phyloP scores from a whole-genome alignment of 1,140 invertebrate species.

The Diorhabda elongata region DNA sequence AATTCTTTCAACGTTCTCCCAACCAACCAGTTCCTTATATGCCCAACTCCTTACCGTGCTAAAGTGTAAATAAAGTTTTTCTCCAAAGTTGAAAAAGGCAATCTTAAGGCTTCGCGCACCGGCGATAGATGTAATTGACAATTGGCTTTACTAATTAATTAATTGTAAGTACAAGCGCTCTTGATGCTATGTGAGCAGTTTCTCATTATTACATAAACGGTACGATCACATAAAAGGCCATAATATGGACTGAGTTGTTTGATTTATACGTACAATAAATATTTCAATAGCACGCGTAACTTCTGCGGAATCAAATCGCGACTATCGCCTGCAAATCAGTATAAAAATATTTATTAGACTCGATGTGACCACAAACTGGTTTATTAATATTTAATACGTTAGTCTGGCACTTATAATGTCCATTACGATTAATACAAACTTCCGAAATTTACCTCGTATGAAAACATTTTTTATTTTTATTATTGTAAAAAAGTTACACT shows the following conservation, averaged over 20 bases:
- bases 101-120: conserved; percentile 16
- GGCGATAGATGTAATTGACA: conserved; percentile 35
- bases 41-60: conserved; percentile 20
- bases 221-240: conserved; percentile 11
- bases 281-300: conserved; percentile 18
- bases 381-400: no score
- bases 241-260: conserved; percentile 14
- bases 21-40: conserved; percentile 23
- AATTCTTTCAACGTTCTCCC: conserved; percentile 18
- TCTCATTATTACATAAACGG: conserved; percentile 22
- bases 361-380: no score
- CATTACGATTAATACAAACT: no score
- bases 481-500: no score
- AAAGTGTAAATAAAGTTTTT: conserved; percentile 39
- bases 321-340: background rate
- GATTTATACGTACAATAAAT: conserved; percentile 20
- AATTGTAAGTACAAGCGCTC: conserved; percentile 31
- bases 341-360: no score
- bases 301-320: conserved; percentile 16
- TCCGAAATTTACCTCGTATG: no score
- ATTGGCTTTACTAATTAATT: conserved; percentile 38
- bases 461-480: no score
- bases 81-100: conserved; percentile 29
- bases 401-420: no score
- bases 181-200: conserved; percentile 19